These are phyloP conservation scores for Synodontis membranacea DNA, from an alignment of 2,113 vertebrate genomes.

Conservation along the genomic window DNA sequence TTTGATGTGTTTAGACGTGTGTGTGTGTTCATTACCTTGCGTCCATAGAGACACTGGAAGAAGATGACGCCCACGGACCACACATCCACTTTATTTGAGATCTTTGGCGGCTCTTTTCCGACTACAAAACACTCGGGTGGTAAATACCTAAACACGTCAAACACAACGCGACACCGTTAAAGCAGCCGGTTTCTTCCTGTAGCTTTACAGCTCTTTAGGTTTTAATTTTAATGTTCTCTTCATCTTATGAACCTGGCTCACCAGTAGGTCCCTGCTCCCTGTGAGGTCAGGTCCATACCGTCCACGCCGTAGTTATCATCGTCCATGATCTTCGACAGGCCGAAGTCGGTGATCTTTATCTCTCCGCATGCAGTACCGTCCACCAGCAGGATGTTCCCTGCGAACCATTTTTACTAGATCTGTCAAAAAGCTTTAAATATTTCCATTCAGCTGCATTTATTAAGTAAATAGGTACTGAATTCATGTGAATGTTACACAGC, in stretches of 20 bases:
- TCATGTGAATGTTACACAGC: not conserved
- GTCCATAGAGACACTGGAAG: constrained; percentile 99
- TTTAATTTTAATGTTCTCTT: not conserved
- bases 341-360: constrained; percentile 99
- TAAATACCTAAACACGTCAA: constrained; percentile 82
- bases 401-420: not conserved
- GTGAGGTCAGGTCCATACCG: constrained; percentile 98
- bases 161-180: not conserved
- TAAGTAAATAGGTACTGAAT: not conserved
- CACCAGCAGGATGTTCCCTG: constrained; percentile 97
- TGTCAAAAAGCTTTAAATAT: not conserved
- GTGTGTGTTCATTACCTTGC: constrained; percentile 81
- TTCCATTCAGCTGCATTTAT: not conserved
- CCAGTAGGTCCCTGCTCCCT: constrained; percentile 98
- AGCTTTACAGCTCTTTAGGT: not conserved
- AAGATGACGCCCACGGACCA: constrained; percentile 99
- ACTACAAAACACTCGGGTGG: constrained; percentile 99
- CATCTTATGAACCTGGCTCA: constrained; percentile 62
- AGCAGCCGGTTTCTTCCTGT: too few relatives aligned
- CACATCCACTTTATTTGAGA: constrained; percentile 99
- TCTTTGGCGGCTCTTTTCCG: constrained; percentile 98
- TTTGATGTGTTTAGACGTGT: not conserved
- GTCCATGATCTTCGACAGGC: constrained; percentile 98
- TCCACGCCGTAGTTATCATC: constrained; percentile 99
- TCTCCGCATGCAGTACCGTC: constrained; percentile 97